A percentile compares a stretch with the other conserved stretches of the same genome.
These are phyloP conservation scores for Tetropium fuscum DNA, from an alignment of 2,888 invertebrate genomes.

Conservation along the genomic window DNA sequence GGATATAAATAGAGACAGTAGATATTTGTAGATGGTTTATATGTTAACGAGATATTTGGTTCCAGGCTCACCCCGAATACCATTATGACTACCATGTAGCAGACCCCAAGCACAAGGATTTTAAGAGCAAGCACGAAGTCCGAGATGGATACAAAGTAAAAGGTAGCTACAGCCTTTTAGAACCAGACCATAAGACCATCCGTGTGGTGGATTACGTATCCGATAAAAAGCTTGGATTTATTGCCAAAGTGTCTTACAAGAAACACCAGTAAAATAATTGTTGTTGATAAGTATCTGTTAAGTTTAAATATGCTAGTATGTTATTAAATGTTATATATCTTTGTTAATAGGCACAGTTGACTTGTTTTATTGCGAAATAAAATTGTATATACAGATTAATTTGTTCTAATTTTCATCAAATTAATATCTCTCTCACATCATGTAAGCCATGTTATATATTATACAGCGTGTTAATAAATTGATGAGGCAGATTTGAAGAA, in stretches of 20 bases:
- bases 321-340: slow-evolving; percentile 20
- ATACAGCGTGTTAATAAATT: too few species aligned
- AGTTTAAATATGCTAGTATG: slow-evolving; percentile 14
- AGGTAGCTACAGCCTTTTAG: slow-evolving; percentile 58
- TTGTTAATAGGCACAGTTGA: slow-evolving; percentile 43
- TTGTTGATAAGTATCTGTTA: slow-evolving; percentile 14
- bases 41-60: too few species aligned
- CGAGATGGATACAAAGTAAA: slow-evolving; percentile 62
- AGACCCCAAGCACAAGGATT: slow-evolving; percentile 58
- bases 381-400: too few species aligned
- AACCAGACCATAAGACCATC: slow-evolving; percentile 60
- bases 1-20: too few species aligned
- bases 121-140: slow-evolving; percentile 60
- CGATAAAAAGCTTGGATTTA: slow-evolving; percentile 60
- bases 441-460: too few species aligned
- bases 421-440: too few species aligned
- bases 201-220: slow-evolving; percentile 59
- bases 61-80: slow-evolving; percentile 60
- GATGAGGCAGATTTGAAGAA: too few species aligned
- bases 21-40: too few species aligned
- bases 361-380: slow-evolving; percentile 56
- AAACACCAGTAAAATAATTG: slow-evolving; percentile 51
- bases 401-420: too few species aligned
- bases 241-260: slow-evolving; percentile 58
- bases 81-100: slow-evolving; percentile 60